Evolutionary conservation across 92 coral and sea anemone species (phyloP).

Genomic region (Heliopora coerulea): DNA sequence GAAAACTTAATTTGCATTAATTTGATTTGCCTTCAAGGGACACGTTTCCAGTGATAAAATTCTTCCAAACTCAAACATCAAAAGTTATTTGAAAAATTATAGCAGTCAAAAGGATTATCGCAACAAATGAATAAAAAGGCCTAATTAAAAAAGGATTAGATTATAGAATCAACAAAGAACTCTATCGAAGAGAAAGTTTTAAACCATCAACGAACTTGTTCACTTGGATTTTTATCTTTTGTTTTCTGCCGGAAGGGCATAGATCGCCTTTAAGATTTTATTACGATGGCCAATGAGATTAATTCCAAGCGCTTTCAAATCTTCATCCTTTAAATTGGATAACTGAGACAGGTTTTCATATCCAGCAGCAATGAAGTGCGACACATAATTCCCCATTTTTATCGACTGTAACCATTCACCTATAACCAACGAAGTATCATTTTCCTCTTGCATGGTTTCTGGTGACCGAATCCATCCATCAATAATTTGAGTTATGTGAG

Average conservation of each 20-base stretch:
- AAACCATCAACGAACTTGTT: no score
- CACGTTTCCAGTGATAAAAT: no score
- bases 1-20: no score
- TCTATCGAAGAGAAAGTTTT: no score
- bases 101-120: no score
- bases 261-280: conserved; percentile 82
- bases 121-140: no score
- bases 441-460: conserved; percentile 56
- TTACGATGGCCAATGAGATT: conserved; percentile 86
- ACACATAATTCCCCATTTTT: conserved; percentile 64
- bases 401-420: conserved; percentile 77
- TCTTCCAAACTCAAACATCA: no score
- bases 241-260: neutral
- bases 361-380: conserved; percentile 55
- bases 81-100: no score
- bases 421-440: conserved; percentile 55
- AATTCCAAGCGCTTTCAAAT: conserved; percentile 67
- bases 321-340: conserved; percentile 55
- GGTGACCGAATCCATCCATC: conserved; percentile 74
- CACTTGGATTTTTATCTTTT: no score
- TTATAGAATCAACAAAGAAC: no score
- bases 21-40: no score
- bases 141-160: no score
- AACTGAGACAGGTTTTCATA: conserved; percentile 56
- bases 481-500: conserved; percentile 50